Base-by-base conservation (phyloP, 2,797 vertebrate genomes). In the Pseudochaenichthys georgianus region DNA sequence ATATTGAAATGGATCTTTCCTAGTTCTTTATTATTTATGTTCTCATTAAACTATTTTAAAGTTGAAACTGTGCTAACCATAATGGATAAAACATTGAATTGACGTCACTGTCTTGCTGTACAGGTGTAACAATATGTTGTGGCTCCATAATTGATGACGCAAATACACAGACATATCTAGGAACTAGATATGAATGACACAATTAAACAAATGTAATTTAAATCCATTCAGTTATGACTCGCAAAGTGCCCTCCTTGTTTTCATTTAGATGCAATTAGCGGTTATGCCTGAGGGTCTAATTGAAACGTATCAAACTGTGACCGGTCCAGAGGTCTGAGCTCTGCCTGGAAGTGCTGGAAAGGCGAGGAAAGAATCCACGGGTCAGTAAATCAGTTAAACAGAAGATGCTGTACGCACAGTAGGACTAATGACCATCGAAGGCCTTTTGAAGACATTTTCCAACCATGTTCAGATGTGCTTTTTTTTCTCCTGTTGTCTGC, bases 1-100 rank as follows among this genome's bases (percentile, higher is more conserved):
- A 47, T 31, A 15, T 61, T 66, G 71, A 67, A 75, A 73, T 53
- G 0, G 50, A 41, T 72, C 79, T 64, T 75, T 64, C 51, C 41
- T 13, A 9, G 16, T 19, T 23, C 9, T 13, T 21, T 16, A 45
- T 51, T 46, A 28, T 21, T 73, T 45, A 2, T 38, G 28, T 55
- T 41, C 43, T 51, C 3, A 28, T 45, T 7, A n/a, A 64, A 60
- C 47, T 50, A 9, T 34, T 70, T 50, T 48, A 3, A 52, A 28
- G 52, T 19, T 13, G 41, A 2, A 41, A 11, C 16, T 31, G 28
- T 21, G 9, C 53, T 15, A 28, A 15, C 12, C 42, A 1, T n/a
- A n/a, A 66, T 45, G n/a, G 13, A 50, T 19, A 5, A 11, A 57
- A 47, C 23, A 3, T 8, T 13, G 48, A 5, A 17, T 10, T 5